phyloP scores from a whole-genome alignment of 1,140 invertebrate genomes.

The Leptinotarsa lineolata region DNA sequence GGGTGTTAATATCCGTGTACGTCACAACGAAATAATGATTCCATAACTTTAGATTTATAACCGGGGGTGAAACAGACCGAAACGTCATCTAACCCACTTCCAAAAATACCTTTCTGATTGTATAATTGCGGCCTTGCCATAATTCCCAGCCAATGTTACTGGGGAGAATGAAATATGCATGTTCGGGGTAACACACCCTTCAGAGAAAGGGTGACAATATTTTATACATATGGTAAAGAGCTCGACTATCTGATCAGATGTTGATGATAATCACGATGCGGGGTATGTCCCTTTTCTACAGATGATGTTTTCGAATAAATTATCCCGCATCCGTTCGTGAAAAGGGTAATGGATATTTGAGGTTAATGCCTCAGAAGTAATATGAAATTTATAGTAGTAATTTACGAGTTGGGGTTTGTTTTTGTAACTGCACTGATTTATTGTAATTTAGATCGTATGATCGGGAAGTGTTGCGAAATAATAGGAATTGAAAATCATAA shows the following conservation, averaged over 20 bases:
- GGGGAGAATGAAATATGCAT: conserved; percentile 34
- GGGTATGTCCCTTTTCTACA: conserved; percentile 11
- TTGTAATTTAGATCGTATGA: conserved; percentile 11
- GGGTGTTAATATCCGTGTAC: too few species aligned
- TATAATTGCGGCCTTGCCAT: conserved; percentile 33
- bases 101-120: conserved; percentile 28
- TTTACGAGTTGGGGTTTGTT: conserved; percentile 27
- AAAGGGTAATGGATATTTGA: conserved; percentile 41
- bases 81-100: conserved; percentile 9
- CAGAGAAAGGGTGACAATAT: conserved; percentile 33
- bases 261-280: conserved; percentile 23
- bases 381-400: conserved; percentile 35
- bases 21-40: too few species aligned
- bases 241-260: conserved; percentile 25
- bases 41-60: too few species aligned
- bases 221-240: conserved; percentile 32
- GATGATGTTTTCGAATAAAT: conserved; percentile 34
- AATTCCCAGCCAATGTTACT: conserved; percentile 31
- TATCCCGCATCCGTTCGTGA: conserved; percentile 29
- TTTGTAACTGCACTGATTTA: conserved; percentile 17
- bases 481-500: conserved; percentile 4
- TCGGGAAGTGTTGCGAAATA: not conserved
- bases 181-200: conserved; percentile 25
- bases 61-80: too few species aligned
- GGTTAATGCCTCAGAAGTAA: conserved; percentile 39